Base-by-base conservation (phyloP, 2,888 invertebrate genomes). In the Hipparchia semele region DNA sequence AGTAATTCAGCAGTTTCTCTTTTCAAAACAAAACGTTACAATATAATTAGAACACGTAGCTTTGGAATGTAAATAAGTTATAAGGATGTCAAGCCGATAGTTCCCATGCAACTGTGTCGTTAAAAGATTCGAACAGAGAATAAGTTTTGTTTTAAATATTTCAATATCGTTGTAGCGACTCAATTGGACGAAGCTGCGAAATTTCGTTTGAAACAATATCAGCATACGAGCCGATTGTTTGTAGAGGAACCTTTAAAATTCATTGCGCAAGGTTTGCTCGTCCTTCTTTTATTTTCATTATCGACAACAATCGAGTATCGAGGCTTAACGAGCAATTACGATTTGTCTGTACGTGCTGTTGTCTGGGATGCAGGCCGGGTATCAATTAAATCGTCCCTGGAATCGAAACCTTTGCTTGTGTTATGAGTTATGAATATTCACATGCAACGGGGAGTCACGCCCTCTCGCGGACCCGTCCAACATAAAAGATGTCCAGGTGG, bases 381-480 rank as follows among this genome's bases (percentile, higher is more conserved):
- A 91, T 88, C 90, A 90, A 92, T 93, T 92, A 91, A 91, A 90
- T 88, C 86, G 81, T 81, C 81, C 80, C 82, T 83, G 79, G 84
- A 84, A 87, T 85, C 84, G 83, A 83, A 84, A 80, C 79, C 76
- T 73, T 75, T 53, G 67, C 79, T 78, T 82, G 49, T 81, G 82
- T 85, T 90, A 90, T 91, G 89, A 91, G 83, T 85, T 90, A 90
- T 91, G 89, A 92, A 92, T 92, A 92, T 92, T 89, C 90, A 90
- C 87, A 84, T 86, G 83, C 80, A 77, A 77, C 80, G 80, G 79
- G 80, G 77, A 74, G 79, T 75, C 79, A 82, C 84, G 85, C 87
- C 86, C 84, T 74, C 80, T 83, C 79, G 78, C 78, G 77, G 81
- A 79, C 81, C 79, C 78, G 83, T 79, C 85, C 86, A 70, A 71